Evolutionary conservation across 1,140 invertebrate species (phyloP).

Genomic region (Linepithema humile): DNA sequence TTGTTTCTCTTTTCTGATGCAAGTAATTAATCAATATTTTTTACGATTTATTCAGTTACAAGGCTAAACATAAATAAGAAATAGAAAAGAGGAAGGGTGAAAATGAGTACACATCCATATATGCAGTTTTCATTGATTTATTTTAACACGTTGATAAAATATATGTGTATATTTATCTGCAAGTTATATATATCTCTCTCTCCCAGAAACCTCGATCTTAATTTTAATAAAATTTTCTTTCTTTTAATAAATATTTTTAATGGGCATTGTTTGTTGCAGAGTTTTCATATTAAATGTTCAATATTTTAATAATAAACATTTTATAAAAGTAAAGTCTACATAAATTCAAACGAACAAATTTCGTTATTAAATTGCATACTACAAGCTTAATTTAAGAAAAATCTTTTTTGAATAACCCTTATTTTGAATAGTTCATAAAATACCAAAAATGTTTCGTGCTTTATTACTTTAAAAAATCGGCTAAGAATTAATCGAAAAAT

Average conservation of each 20-base stretch:
- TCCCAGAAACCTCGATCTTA: slow-evolving; percentile 1
- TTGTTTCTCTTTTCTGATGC: not conserved
- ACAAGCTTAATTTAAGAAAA: not conserved
- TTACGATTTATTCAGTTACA: not conserved
- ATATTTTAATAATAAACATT: not conserved
- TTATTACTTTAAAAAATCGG: not conserved
- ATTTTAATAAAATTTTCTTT: not conserved
- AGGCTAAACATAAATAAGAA: not conserved
- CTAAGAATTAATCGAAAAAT: not conserved
- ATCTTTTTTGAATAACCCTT: too few species aligned
- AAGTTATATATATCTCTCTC: too few species aligned
- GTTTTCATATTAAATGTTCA: not conserved
- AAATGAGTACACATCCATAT: not conserved
- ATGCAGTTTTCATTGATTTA: slow-evolving; percentile 33
- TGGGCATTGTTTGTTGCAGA: not conserved
- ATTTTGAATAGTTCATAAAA: not conserved
- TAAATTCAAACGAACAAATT: not conserved
- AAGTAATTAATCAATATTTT: slow-evolving; percentile 18
- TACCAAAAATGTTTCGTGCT: not conserved
- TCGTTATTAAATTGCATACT: not conserved
- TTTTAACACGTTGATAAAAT: slow-evolving; percentile 61
- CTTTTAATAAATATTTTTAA: not conserved
- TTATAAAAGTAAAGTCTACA: not conserved
- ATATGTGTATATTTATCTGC: slow-evolving; percentile 54
- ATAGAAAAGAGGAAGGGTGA: not conserved